These are phyloP conservation scores for Melanotaenia parkinsoni DNA, from an alignment of 2,797 vertebrate species.

Conservation along the genomic window DNA sequence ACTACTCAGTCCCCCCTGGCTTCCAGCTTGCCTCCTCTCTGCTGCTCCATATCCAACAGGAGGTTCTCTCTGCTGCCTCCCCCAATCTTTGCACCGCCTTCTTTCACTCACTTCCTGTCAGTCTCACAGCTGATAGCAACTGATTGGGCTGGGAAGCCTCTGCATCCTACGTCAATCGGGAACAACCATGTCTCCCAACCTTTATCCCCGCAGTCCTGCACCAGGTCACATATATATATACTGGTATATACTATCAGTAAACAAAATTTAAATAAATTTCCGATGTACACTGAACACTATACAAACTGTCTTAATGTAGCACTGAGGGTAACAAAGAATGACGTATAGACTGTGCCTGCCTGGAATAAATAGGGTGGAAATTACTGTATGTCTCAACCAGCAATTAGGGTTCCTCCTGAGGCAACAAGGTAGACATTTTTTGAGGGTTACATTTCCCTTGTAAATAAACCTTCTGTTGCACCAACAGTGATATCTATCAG, in stretches of 20 bases:
- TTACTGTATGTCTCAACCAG: constrained; percentile 68
- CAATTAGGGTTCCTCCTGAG: constrained; percentile 73
- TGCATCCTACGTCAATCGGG: not conserved
- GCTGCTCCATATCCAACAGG: no score
- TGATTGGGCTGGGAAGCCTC: not conserved
- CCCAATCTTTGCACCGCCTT: not conserved
- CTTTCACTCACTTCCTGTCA: not conserved
- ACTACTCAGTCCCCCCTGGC: no score
- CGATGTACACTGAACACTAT: no score
- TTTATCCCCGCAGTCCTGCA: not conserved
- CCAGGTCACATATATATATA: not conserved
- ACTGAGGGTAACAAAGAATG: constrained; percentile 28
- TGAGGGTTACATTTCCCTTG: constrained; percentile 69
- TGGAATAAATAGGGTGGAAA: constrained; percentile 75
- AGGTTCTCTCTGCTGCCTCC: not conserved
- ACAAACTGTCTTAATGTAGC: not conserved
- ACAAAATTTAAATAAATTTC: constrained; percentile 44
- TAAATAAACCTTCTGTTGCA: constrained; percentile 65
- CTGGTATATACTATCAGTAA: constrained; percentile 34
- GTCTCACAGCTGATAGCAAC: not conserved
- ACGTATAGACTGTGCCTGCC: constrained; percentile 40
- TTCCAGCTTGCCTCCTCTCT: no score
- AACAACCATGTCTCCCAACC: not conserved
- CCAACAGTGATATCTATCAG: constrained; percentile 42
- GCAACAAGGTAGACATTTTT: constrained; percentile 69